A percentile compares a stretch with the other conserved stretches of the same genome.
Evolutionary conservation across 1,140 invertebrate species (phyloP).

Genomic region (Eumaeus atala): DNA sequence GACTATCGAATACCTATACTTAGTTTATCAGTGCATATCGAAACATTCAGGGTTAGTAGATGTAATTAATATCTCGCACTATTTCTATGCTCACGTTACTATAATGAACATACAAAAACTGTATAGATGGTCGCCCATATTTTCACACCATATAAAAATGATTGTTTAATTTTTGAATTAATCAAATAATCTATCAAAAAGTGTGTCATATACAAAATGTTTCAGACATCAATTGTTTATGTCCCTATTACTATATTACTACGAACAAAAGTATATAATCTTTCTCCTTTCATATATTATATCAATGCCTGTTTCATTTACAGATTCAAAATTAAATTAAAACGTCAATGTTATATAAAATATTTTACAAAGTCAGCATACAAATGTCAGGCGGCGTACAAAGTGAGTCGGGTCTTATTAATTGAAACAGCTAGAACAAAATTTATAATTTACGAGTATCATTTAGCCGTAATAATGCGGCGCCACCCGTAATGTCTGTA

Average conservation of each 20-base stretch:
- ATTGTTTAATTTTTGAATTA: too few relatives aligned
- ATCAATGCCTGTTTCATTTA: too few relatives aligned
- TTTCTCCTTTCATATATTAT: too few relatives aligned
- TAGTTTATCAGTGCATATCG: slow-evolving; percentile 10
- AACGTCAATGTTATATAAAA: background rate
- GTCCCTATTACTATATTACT: too few relatives aligned
- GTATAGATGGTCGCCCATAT: slow-evolving; percentile 8
- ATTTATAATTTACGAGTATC: slow-evolving; percentile 10
- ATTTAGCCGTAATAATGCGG: slow-evolving; percentile 15
- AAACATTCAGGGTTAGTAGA: slow-evolving; percentile 8
- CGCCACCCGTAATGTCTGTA: slow-evolving; percentile 12
- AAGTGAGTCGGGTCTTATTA: slow-evolving; percentile 2
- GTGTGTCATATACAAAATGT: too few relatives aligned
- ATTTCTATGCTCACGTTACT: background rate
- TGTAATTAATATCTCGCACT: slow-evolving; percentile 10
- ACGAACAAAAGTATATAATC: too few relatives aligned
- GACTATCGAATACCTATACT: slow-evolving; percentile 7
- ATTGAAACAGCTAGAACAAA: slow-evolving; percentile 9
- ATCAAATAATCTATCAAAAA: too few relatives aligned
- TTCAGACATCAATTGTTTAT: too few relatives aligned
- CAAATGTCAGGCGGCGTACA: background rate
- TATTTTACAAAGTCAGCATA: background rate
- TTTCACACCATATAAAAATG: background rate
- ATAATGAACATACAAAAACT: slow-evolving; percentile 1
- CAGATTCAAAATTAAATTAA: too few relatives aligned